These are phyloP conservation scores for Progne subis DNA, from an alignment of 2,113 vertebrate genomes.

Conservation along the genomic window DNA sequence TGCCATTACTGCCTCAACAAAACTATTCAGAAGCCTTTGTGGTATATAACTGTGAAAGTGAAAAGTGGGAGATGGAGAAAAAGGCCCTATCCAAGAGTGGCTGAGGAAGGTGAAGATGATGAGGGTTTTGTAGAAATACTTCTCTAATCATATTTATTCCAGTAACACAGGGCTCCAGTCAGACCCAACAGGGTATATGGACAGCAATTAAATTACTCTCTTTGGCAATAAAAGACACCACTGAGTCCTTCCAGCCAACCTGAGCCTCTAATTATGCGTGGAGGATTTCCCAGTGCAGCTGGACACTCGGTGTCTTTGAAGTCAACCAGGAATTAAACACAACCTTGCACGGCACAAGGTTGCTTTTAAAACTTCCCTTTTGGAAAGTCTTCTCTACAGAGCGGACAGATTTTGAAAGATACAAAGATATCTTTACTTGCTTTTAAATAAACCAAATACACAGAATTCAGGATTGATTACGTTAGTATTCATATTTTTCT, in stretches of 20 bases:
- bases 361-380: not conserved
- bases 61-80: not conserved
- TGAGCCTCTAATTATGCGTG: not conserved
- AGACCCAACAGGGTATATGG: not conserved
- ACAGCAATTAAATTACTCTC: conserved; percentile 27
- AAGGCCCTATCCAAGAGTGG: not conserved
- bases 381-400: not conserved
- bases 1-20: not conserved
- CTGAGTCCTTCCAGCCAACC: not conserved
- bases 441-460: not conserved
- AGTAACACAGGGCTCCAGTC: not conserved
- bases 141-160: not conserved
- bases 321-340: not conserved
- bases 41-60: not conserved
- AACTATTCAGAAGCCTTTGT: not conserved
- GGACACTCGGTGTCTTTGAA: not conserved
- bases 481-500: not conserved
- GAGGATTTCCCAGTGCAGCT: not conserved
- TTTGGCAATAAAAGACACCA: not conserved
- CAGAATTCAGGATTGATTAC: not conserved
- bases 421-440: not conserved
- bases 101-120: not conserved
- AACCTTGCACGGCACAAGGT: not conserved
- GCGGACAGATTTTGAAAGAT: not conserved
- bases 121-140: not conserved